These are phyloP conservation scores for Hexactinellida sp. DNA, from an alignment of 37 sponge, comb jelly and placozoan genomes.

Conservation along the genomic window DNA sequence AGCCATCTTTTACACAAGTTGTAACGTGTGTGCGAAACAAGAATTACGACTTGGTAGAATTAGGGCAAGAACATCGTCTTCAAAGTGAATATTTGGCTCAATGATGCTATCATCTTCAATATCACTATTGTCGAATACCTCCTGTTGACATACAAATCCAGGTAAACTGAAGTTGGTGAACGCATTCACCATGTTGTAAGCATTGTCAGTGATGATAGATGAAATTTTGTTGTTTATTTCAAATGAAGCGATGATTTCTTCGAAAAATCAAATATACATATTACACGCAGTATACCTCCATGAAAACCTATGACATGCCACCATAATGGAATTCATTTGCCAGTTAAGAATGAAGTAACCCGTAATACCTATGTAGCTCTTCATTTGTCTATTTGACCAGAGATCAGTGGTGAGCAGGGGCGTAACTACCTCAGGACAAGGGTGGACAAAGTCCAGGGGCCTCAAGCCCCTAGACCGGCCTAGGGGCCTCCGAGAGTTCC, in stretches of 20 bases:
- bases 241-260: constrained; percentile 10
- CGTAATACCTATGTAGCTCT: constrained; percentile 20
- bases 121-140: background rate
- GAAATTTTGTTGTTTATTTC: background rate
- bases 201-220: constrained; percentile 18
- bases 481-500: too few species aligned
- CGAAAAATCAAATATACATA: background rate
- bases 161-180: background rate
- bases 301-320: constrained; percentile 15
- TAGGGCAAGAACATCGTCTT: background rate
- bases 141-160: background rate
- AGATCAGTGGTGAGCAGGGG: constrained; percentile 23
- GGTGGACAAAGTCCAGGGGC: too few species aligned
- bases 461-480: too few species aligned
- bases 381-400: constrained; percentile 26
- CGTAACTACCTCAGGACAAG: too few species aligned
- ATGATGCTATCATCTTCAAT: background rate
- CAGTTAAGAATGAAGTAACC: constrained; percentile 20
- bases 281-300: constrained; percentile 10
- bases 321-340: background rate
- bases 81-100: background rate
- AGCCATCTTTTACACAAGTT: constrained; percentile 18
- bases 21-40: constrained; percentile 23
- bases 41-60: background rate
- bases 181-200: constrained; percentile 10